Evolutionary conservation across 2,888 invertebrate species (phyloP), one percentile per base, ranked within the genome.

Genomic region (Philhelius pedissequus): DNA sequence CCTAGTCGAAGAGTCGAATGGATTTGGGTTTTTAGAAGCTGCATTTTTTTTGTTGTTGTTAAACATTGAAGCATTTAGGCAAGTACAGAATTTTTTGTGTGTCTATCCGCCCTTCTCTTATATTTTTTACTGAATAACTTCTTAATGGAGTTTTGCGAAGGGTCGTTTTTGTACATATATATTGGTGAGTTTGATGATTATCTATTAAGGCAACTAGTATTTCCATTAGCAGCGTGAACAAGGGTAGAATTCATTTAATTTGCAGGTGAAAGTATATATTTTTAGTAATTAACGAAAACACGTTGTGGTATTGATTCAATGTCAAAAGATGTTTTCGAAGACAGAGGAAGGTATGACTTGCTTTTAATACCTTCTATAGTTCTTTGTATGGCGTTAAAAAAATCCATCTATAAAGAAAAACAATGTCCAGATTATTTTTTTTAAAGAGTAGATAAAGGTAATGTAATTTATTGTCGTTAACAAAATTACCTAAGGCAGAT

Each of bases 151-250:
- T 25, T 71, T 58, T 56, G 15, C 11, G 7, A 48, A 68, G 27
- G 66, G 35, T 77, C 58, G 58, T n/a, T 11, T 18, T 18, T 45
- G 5, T 25, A 9, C 13, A 5, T 62, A 60, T 15, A 27, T n/a
- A 25, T 25, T 20, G 56, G 68, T 73, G 54, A n/a, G n/a, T n/a
- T 40, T 22, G 45, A 62, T 54, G 62, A 8, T 30, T 6, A 40
- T 54, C 71, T 43, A 66, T 38, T 66, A 52, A 54, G 71, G 40
- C 75, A 70, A 80, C 75, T 84, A 79, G 48, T 71, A 60, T 76
- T 84, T 71, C 84, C 80, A 84, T 84, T 80, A 84, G 79, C 71
- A 84, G 79, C 71, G 62, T 48, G 66, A 71, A 79, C 71, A 80
- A 68, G 79, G 84, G 79, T 60, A 70, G 62, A 75, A 76, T 71